Evolutionary conservation across 2,888 invertebrate genomes (phyloP), one percentile per base, ranked within the genome.

Genomic region (Drosophila rellima): DNA sequence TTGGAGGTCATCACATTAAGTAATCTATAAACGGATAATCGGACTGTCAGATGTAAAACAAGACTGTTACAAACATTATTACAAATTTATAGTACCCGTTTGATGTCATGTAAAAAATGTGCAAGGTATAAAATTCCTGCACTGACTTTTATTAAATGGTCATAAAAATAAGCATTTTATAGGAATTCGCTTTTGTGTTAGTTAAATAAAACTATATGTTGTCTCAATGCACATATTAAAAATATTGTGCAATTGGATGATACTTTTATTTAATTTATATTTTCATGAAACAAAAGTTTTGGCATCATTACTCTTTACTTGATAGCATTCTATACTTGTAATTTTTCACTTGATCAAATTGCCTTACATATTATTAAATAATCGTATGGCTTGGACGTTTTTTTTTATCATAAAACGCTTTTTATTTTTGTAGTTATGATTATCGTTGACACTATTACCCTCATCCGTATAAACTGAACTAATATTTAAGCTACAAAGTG

Each of bases 131-230:
- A 29, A 29, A 11, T 2, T 47, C 10, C 6, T 6, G 15, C 45
- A 29, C 29, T 45, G 45, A 29, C 26, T 17, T 47, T 29, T 33
- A n/a, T 39, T 45, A 15, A 3, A n/a, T 7, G 20, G n/a, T 15
- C 3, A 13, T 8, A 31, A 17, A 31, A 11, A 10, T 0, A 40
- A 39, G 23, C 17, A 31, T 35, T 50, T 42, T 44, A 55, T 66
- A 33, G 40, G 26, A 35, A 54, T 56, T 35, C 20, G 18, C 15
- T 17, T 48, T 55, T 26, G 40, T 52, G 17, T 20, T 42, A 11
- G n/a, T 44, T 23, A 62, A 70, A 80, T 70, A 59, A 68, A 70
- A 63, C 4, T 39, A 2, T 17, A 39, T 39, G 4, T 17, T 39
- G 39, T 17, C 39, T 39, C 17, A 39, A 39, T 10, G 3, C 39